phyloP scores from a whole-genome alignment of 2,113 vertebrate species.

The Pimephales promelas region DNA sequence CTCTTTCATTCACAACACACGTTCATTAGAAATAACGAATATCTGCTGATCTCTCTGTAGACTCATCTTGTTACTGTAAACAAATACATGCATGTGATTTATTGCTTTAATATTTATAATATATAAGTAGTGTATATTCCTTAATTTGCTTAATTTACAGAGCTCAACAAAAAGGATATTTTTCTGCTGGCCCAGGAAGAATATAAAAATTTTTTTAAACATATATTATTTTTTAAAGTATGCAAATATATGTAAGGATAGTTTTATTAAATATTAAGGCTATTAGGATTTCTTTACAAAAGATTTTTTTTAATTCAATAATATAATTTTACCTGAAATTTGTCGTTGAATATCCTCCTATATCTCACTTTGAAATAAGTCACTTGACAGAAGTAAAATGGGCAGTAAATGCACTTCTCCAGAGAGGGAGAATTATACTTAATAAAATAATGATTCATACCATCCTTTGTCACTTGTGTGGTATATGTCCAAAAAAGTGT shows the following conservation, averaged over 20 bases:
- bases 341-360: neutral
- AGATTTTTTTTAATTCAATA: neutral
- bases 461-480: neutral
- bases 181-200: neutral
- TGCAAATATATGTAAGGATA: neutral
- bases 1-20: constrained; percentile 31
- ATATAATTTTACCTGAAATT: neutral
- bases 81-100: neutral
- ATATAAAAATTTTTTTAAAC: no score
- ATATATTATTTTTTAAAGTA: neutral
- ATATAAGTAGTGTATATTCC: neutral
- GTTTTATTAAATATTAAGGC: neutral
- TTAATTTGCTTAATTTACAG: neutral
- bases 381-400: neutral
- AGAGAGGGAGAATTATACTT: neutral
- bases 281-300: neutral
- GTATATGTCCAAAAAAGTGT: neutral
- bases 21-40: constrained; percentile 23
- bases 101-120: neutral
- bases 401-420: neutral
- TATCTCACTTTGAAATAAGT: neutral
- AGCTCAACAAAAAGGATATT: neutral
- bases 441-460: neutral
- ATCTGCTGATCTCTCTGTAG: constrained; percentile 61
- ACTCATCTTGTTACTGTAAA: constrained; percentile 9